Percentiles rank a stretch among this genome's conserved stretches.
These are phyloP conservation scores for Bos indicus DNA, from an alignment of 2,113 vertebrate species.

Conservation along the genomic window DNA sequence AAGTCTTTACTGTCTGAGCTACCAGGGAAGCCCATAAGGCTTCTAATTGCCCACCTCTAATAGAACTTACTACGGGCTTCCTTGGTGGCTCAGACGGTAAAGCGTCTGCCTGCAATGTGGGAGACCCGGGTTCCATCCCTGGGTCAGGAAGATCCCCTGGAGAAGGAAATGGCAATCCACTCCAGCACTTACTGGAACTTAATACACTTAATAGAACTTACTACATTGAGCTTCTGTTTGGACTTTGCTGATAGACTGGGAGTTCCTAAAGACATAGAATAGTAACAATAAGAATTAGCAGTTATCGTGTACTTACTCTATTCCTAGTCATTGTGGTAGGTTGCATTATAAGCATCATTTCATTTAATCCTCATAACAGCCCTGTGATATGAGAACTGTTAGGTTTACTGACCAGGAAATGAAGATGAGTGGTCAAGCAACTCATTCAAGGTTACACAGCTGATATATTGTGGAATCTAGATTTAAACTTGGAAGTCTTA, in stretches of 20 bases:
- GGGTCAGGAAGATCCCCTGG: too few relatives aligned
- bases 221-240: background rate
- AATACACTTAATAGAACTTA: background rate
- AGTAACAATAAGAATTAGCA: background rate
- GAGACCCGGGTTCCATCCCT: too few relatives aligned
- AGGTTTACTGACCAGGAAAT: background rate
- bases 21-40: background rate
- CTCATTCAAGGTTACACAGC: background rate
- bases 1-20: background rate
- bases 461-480: background rate
- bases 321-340: background rate
- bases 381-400: background rate
- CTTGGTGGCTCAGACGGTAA: too few relatives aligned
- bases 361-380: background rate
- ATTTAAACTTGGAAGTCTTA: background rate
- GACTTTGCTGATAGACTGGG: background rate
- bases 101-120: too few relatives aligned
- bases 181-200: too few relatives aligned
- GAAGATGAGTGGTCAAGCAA: background rate
- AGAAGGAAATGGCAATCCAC: too few relatives aligned
- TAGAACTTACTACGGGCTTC: background rate
- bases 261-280: background rate
- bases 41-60: background rate
- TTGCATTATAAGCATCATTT: background rate
- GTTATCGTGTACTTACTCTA: background rate